Conservation (phyloP, 1,140 invertebrate species). For the Acyrthosiphon pisum region DNA sequence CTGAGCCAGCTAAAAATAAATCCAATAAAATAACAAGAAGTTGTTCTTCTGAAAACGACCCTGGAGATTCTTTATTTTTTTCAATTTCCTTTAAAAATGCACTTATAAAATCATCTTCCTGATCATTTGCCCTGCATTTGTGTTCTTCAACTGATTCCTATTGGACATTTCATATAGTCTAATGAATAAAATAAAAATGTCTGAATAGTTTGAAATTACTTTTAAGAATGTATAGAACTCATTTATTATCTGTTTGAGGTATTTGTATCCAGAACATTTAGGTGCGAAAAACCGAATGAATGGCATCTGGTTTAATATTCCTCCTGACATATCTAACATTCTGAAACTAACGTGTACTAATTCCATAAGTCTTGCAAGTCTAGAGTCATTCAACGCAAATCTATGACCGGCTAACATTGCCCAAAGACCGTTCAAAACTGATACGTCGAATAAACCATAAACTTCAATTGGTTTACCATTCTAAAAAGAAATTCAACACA, state of each 20-base stretch:
- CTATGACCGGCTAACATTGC: constrained; percentile 68
- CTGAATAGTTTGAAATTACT: constrained; percentile 53
- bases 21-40: constrained; percentile 73
- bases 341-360: constrained; percentile 69
- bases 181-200: not conserved
- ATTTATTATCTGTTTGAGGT: constrained; percentile 64
- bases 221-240: constrained; percentile 65
- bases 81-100: constrained; percentile 66
- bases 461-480: constrained; percentile 58
- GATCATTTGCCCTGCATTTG: not conserved
- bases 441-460: constrained; percentile 67
- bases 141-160: constrained; percentile 50
- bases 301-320: constrained; percentile 72
- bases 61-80: constrained; percentile 68
- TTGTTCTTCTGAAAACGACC: constrained; percentile 69
- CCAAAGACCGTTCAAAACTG: constrained; percentile 77
- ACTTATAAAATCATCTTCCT: constrained; percentile 54
- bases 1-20: constrained; percentile 74
- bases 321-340: constrained; percentile 71
- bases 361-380: constrained; percentile 66
- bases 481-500: not conserved
- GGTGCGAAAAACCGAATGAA: constrained; percentile 71
- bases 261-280: constrained; percentile 68
- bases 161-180: not conserved
- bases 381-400: constrained; percentile 68